phyloP scores from a whole-genome alignment of 2,113 vertebrate species.

The Drymodes brunneopygia region DNA sequence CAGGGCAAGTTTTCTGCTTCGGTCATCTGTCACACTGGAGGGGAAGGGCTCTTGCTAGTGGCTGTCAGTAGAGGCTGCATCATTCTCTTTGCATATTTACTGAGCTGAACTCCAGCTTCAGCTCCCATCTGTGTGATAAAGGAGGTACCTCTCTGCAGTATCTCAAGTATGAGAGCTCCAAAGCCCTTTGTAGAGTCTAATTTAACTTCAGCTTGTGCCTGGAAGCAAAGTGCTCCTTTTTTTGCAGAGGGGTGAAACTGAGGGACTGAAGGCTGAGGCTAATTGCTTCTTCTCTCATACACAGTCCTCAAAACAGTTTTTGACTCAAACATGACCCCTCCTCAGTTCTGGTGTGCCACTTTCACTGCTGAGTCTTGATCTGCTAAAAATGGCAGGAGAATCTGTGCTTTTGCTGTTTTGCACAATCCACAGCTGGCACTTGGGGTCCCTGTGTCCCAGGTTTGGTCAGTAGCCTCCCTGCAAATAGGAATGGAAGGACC shows the following conservation, averaged over 20 bases:
- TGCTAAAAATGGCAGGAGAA: neutral
- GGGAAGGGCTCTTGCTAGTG: neutral
- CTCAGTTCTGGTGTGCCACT: neutral
- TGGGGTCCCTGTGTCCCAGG: neutral
- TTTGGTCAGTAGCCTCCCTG: neutral
- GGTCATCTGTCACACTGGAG: conserved; percentile 3
- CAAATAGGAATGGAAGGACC: neutral
- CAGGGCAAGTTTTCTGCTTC: neutral
- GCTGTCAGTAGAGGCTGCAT: neutral
- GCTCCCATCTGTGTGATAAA: neutral
- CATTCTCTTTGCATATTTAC: neutral
- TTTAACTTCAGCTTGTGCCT: neutral
- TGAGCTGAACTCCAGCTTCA: neutral
- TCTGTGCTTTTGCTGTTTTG: neutral
- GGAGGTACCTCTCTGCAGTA: neutral
- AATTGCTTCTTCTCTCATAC: neutral
- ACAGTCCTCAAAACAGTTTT: neutral
- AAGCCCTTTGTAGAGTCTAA: neutral
- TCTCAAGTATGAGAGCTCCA: neutral
- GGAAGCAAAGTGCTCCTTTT: neutral
- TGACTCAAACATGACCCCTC: neutral
- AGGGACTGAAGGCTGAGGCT: neutral
- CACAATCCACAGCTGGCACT: neutral
- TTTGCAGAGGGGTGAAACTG: neutral
- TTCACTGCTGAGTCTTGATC: neutral